Conservation (phyloP, 2,797 vertebrate species). For the Pelobates cultripes region DNA sequence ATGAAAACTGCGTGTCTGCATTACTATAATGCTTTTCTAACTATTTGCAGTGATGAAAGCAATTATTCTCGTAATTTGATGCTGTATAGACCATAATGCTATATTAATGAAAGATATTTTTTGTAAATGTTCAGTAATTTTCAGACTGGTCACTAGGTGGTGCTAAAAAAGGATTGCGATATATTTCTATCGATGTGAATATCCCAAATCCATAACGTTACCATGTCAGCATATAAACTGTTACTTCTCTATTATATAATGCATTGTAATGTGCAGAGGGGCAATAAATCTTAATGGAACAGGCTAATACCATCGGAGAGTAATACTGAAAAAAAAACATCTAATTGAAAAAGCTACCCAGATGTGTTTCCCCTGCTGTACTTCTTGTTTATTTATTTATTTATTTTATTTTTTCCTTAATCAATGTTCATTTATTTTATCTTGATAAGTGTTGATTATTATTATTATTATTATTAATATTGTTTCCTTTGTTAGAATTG, state of each 20-base stretch:
- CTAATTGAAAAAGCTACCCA: background rate
- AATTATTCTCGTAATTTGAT: too few relatives aligned
- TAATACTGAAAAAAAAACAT: background rate
- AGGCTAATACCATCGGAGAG: background rate
- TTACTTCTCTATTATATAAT: background rate
- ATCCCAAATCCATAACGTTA: background rate
- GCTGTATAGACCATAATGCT: too few relatives aligned
- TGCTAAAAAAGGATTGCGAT: background rate
- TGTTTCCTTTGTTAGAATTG: too few relatives aligned
- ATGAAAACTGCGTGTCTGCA: too few relatives aligned
- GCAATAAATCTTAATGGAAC: background rate
- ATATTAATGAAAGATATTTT: too few relatives aligned
- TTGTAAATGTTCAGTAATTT: background rate
- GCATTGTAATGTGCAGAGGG: background rate
- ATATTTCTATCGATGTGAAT: background rate
- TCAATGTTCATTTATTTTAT: too few relatives aligned
- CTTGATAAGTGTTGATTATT: too few relatives aligned
- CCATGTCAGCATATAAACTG: background rate
- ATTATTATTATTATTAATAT: too few relatives aligned
- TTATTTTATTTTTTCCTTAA: too few relatives aligned
- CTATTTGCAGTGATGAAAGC: too few relatives aligned
- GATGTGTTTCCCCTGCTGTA: background rate
- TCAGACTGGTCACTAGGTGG: slow-evolving; percentile 11
- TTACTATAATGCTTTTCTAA: too few relatives aligned
- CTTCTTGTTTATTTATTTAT: too few relatives aligned